phyloP scores from a whole-genome alignment of 2,113 vertebrate genomes.

The Brachypodius melanocephalos region DNA sequence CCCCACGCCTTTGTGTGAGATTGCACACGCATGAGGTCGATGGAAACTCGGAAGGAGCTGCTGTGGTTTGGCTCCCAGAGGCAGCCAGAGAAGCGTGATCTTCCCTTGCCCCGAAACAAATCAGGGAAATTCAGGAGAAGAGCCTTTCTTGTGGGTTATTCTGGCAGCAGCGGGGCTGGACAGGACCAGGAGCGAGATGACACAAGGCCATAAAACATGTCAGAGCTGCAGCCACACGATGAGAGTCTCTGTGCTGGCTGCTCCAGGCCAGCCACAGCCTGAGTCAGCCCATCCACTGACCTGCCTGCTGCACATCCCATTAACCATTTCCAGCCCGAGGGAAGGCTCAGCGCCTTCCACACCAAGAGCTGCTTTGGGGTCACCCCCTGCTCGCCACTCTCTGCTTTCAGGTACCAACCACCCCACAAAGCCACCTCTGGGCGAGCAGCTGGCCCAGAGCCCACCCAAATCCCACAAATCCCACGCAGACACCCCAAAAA shows the following conservation, averaged over 20 bases:
- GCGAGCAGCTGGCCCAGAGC: not conserved
- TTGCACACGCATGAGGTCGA: not conserved
- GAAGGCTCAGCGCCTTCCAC: not conserved
- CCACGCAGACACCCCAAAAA: rapidly evolving
- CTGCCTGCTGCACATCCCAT: not conserved
- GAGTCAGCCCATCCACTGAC: not conserved
- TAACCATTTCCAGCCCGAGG: not conserved
- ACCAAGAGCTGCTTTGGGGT: not conserved
- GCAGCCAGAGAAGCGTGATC: not conserved
- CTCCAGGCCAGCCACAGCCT: not conserved
- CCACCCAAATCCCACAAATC: not conserved
- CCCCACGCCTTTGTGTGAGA: not conserved
- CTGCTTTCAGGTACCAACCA: not conserved
- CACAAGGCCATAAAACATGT: conserved; percentile 21
- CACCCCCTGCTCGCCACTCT: not conserved
- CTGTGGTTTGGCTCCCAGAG: conserved; percentile 32
- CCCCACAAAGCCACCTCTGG: not conserved
- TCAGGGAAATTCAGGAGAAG: not conserved
- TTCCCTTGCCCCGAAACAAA: not conserved
- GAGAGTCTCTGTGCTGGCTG: not conserved
- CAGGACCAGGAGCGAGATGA: not conserved
- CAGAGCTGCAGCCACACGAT: not conserved
- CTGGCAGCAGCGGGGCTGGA: not conserved
- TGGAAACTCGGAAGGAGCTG: conserved; percentile 30
- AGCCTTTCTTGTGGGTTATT: conserved; percentile 43